Conservation (phyloP, 2,113 vertebrate genomes). For the Meleagris gallopavo region DNA sequence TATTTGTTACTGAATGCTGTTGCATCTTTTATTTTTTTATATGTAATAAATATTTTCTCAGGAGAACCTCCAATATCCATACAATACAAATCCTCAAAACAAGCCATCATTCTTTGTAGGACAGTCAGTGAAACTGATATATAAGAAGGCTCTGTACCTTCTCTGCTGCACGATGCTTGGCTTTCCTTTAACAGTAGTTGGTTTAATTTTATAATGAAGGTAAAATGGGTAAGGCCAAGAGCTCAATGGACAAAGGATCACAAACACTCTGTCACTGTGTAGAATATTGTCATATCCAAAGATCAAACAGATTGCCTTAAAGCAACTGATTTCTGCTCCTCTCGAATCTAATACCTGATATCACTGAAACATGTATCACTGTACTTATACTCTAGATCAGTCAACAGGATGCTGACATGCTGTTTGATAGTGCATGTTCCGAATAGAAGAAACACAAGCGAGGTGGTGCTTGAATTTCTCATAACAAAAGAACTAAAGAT, state of each 20-base stretch:
- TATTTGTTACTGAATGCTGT: background rate
- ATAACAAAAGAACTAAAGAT: background rate
- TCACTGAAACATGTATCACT: background rate
- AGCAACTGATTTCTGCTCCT: background rate
- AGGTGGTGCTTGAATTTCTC: background rate
- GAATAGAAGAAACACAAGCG: background rate
- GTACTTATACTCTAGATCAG: background rate
- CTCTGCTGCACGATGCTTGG: background rate
- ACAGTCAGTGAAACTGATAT: background rate
- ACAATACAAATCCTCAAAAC: background rate
- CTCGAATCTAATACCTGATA: background rate
- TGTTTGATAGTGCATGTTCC: background rate
- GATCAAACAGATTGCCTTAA: background rate
- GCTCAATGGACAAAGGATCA: background rate
- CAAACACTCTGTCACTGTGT: background rate
- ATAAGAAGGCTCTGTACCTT: background rate
- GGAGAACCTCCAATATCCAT: background rate
- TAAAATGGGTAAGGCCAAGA: background rate
- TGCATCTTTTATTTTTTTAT: background rate
- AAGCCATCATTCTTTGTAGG: background rate
- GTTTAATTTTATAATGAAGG: background rate
- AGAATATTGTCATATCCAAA: background rate
- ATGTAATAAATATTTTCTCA: background rate
- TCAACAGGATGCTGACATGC: background rate
- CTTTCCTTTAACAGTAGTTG: background rate